Evolutionary conservation across 1,140 invertebrate genomes (phyloP).

Genomic region (Microplitis mediator): DNA sequence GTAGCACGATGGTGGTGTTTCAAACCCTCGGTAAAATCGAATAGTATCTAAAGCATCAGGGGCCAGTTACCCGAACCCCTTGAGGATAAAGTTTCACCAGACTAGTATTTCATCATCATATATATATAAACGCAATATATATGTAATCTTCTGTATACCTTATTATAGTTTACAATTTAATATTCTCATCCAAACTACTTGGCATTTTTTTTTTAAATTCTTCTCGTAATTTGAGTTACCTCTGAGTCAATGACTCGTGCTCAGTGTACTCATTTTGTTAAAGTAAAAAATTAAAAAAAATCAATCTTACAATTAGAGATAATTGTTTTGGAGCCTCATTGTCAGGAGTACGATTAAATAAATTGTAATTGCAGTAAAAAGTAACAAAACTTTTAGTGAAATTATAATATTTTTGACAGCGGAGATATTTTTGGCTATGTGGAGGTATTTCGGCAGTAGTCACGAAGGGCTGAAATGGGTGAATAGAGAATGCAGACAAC

Average conservation of each 20-base stretch:
- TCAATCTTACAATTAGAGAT: slow-evolving; percentile 25
- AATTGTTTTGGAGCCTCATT: slow-evolving; percentile 3
- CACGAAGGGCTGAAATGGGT: slow-evolving; percentile 1
- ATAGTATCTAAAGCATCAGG: neutral
- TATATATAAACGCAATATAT: no score
- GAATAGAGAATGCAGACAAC: neutral
- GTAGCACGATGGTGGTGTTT: no score
- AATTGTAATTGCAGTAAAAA: no score
- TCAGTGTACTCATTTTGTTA: neutral
- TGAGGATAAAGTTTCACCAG: no score
- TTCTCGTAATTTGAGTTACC: neutral
- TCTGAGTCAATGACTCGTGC: neutral
- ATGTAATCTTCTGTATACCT: no score
- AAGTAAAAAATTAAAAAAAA: neutral
- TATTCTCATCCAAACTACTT: neutral
- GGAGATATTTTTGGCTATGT: slow-evolving; percentile 1
- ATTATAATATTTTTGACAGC: neutral
- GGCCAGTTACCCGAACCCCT: no score
- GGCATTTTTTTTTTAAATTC: neutral
- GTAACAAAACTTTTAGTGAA: no score
- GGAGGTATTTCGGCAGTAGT: slow-evolving; percentile 5
- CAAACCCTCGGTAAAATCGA: neutral
- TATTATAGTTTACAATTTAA: no score
- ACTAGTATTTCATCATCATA: no score
- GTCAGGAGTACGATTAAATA: no score